A percentile compares a stretch with the other conserved stretches of the same genome.
Conservation (phyloP, 35 echinoderm and acorn worm species). For the Stichopus chloronotus region DNA sequence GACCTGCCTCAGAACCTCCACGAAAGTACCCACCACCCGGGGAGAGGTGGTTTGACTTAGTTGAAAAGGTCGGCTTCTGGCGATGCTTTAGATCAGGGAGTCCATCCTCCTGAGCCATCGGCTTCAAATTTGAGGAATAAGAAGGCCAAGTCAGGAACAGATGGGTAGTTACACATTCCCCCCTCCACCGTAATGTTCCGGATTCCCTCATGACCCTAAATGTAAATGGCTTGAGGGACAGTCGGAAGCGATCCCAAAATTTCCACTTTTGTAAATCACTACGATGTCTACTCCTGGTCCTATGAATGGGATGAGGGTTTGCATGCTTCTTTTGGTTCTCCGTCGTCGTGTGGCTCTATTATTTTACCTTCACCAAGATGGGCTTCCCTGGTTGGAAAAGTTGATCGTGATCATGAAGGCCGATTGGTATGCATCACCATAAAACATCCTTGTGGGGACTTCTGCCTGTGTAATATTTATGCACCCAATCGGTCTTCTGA, state of each 20-base stretch:
- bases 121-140: not conserved
- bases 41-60: not conserved
- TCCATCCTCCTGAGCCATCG: not conserved
- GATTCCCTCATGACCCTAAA: conserved; percentile 16
- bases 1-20: not conserved
- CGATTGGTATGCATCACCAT: conserved; percentile 2
- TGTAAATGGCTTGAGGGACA: no score
- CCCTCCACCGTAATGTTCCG: not conserved
- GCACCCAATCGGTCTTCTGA: conserved; percentile 33
- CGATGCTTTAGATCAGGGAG: not conserved
- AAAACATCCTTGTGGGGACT: conserved; percentile 6
- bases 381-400: conserved; percentile 25
- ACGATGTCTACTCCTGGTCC: not conserved
- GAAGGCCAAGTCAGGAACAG: not conserved
- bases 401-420: conserved; percentile 9
- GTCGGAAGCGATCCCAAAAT: not conserved
- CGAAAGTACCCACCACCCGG: not conserved
- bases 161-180: not conserved
- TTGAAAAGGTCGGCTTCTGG: not conserved
- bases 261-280: not conserved
- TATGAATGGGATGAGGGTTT: conserved; percentile 1
- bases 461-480: not conserved
- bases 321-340: not conserved
- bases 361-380: conserved; percentile 17
- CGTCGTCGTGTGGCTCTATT: not conserved